Evolutionary conservation across 2,888 invertebrate species (phyloP).

Genomic region (Hirtodrosophila duncani): DNA sequence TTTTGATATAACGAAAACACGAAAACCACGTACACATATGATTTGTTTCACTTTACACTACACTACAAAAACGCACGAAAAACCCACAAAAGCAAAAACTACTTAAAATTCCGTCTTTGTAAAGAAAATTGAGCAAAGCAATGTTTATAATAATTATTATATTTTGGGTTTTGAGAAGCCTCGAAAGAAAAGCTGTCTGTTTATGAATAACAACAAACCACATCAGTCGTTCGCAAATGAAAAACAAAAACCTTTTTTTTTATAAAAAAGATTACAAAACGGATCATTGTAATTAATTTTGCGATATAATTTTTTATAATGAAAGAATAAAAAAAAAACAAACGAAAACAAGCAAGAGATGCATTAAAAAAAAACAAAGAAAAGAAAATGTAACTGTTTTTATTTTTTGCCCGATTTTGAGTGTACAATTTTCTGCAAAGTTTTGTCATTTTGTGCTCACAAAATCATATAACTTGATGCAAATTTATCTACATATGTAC

Average conservation of each 20-base stretch:
- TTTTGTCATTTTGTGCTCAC: slow-evolving; percentile 19
- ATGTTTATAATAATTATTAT: slow-evolving; percentile 15
- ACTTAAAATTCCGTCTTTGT: slow-evolving; percentile 52
- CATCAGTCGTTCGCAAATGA: slow-evolving; percentile 60
- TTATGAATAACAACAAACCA: slow-evolving; percentile 31
- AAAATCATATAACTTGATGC: not conserved
- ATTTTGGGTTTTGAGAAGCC: not conserved
- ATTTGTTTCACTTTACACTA: slow-evolving; percentile 6
- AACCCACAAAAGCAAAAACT: slow-evolving; percentile 28
- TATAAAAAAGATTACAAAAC: slow-evolving; percentile 63
- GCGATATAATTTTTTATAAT: slow-evolving; percentile 64
- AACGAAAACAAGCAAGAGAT: slow-evolving; percentile 50
- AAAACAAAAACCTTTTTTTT: slow-evolving; percentile 57
- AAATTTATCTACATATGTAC: slow-evolving; percentile 15
- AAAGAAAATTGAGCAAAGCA: slow-evolving; percentile 32
- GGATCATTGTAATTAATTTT: slow-evolving; percentile 51
- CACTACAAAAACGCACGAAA: slow-evolving; percentile 13
- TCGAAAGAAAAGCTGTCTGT: slow-evolving; percentile 30
- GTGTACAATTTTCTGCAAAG: no score
- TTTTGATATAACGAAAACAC: no score
- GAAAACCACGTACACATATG: no score
- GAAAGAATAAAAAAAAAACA: slow-evolving; percentile 60
- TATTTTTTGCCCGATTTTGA: no score
- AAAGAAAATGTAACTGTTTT: no score
- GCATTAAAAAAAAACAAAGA: no score